phyloP scores from a whole-genome alignment of 2,888 invertebrate genomes.

The Phasia obesa region DNA sequence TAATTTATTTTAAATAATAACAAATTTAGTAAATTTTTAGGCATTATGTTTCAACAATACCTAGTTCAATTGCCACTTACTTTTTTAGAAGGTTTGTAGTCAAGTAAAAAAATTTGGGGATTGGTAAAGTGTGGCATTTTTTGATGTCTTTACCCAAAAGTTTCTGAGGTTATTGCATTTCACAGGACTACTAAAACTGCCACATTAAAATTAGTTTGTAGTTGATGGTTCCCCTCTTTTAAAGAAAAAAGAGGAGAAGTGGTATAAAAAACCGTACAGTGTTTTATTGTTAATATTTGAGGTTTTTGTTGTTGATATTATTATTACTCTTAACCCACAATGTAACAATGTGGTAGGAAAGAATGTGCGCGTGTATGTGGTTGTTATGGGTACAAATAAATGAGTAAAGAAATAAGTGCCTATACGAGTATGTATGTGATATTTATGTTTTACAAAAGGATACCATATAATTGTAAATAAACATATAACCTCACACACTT shows the following conservation, averaged over 20 bases:
- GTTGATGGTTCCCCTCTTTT: constrained; percentile 12
- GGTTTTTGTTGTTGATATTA: constrained; percentile 41
- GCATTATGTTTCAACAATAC: too few species aligned
- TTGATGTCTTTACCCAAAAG: too few species aligned
- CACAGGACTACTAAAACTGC: too few species aligned
- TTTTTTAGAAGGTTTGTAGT: too few species aligned
- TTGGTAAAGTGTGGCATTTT: too few species aligned
- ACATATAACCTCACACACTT: not conserved
- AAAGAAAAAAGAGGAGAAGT: not conserved
- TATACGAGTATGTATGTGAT: constrained; percentile 23
- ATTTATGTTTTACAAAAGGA: constrained; percentile 38
- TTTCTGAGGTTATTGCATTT: too few species aligned
- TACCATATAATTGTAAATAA: constrained; percentile 14
- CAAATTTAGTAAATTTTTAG: too few species aligned
- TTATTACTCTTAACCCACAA: constrained; percentile 62
- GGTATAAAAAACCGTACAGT: constrained; percentile 12
- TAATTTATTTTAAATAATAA: too few species aligned
- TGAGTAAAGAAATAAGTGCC: constrained; percentile 17
- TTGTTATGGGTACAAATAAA: not conserved
- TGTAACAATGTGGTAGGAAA: constrained; percentile 12
- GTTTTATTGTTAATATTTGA: constrained; percentile 55
- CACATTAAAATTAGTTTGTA: not conserved
- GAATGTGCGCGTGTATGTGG: constrained; percentile 10
- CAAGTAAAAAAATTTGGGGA: too few species aligned
- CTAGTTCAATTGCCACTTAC: too few species aligned